phyloP scores from a whole-genome alignment of 2,113 vertebrate species.

The Sebastes schlegelii region DNA sequence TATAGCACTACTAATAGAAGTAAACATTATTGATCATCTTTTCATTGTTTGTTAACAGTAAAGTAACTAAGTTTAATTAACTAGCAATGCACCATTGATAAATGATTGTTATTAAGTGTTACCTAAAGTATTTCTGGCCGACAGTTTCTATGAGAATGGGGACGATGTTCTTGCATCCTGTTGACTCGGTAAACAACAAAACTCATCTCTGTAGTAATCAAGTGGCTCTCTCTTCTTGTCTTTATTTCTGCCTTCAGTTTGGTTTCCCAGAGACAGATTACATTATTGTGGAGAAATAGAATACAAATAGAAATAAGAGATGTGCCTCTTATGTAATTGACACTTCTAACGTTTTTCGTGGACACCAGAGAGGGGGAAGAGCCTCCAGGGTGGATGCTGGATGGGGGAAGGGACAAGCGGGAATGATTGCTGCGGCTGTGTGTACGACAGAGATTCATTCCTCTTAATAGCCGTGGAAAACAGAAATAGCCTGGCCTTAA shows the following conservation, averaged over 20 bases:
- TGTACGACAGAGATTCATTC: constrained; percentile 19
- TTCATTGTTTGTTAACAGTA: too few species aligned
- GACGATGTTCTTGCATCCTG: background rate
- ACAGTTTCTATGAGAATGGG: background rate
- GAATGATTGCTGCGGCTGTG: constrained; percentile 21
- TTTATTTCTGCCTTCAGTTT: constrained; percentile 21
- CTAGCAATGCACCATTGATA: too few species aligned
- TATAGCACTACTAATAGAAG: too few species aligned
- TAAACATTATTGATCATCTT: too few species aligned
- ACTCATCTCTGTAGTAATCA: background rate
- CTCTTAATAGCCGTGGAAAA: constrained; percentile 23
- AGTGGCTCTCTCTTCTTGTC: background rate
- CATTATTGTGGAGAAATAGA: constrained; percentile 33
- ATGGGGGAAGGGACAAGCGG: constrained; percentile 29
- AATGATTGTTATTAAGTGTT: too few species aligned
- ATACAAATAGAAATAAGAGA: constrained; percentile 3
- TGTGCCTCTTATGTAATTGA: constrained; percentile 48
- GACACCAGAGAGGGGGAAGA: constrained; percentile 26
- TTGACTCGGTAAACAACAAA: background rate
- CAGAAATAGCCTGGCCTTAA: constrained; percentile 38
- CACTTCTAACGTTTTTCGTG: constrained; percentile 26
- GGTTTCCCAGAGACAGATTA: constrained; percentile 12
- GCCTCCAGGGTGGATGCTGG: constrained; percentile 1
- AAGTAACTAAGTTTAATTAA: too few species aligned
- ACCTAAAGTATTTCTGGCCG: background rate